A percentile compares a stretch with the other conserved stretches of the same genome.
phyloP scores from a whole-genome alignment of 2,888 invertebrate genomes.

The Corbicula japonica region DNA sequence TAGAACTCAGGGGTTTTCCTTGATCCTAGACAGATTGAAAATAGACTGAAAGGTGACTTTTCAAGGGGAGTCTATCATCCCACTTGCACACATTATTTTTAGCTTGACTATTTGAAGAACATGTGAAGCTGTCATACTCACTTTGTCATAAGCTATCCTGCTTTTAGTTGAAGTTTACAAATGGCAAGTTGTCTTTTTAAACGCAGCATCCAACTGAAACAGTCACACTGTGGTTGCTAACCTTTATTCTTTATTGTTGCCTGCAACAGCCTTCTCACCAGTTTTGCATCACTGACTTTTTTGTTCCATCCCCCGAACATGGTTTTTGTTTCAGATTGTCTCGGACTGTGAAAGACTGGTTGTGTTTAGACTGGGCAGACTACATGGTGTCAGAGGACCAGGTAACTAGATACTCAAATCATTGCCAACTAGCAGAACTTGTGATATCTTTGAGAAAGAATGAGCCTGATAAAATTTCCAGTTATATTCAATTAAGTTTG shows the following conservation, averaged over 20 bases:
- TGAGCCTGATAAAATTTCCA: neutral
- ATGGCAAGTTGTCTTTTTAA: neutral
- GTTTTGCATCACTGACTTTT: neutral
- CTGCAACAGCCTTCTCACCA: neutral
- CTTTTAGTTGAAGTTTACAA: neutral
- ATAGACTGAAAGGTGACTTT: too few relatives aligned
- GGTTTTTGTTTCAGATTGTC: constrained; percentile 74
- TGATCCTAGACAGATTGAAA: too few relatives aligned
- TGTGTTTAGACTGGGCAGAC: constrained; percentile 82
- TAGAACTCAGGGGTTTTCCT: too few relatives aligned
- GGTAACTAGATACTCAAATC: constrained; percentile 67
- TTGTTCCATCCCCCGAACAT: too few relatives aligned
- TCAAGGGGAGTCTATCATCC: too few relatives aligned
- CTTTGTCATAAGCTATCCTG: neutral
- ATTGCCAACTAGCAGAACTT: neutral
- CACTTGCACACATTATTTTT: too few relatives aligned
- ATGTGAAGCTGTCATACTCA: too few relatives aligned
- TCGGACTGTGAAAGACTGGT: constrained; percentile 80
- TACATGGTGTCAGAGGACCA: constrained; percentile 80
- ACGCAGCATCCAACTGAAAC: too few relatives aligned
- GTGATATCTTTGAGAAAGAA: neutral
- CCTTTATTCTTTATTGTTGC: neutral
- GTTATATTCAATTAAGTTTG: neutral
- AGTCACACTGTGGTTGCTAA: neutral
- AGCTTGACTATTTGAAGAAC: too few relatives aligned